Evolutionary conservation across 1,140 invertebrate species (phyloP).

Genomic region (Proales similis): DNA sequence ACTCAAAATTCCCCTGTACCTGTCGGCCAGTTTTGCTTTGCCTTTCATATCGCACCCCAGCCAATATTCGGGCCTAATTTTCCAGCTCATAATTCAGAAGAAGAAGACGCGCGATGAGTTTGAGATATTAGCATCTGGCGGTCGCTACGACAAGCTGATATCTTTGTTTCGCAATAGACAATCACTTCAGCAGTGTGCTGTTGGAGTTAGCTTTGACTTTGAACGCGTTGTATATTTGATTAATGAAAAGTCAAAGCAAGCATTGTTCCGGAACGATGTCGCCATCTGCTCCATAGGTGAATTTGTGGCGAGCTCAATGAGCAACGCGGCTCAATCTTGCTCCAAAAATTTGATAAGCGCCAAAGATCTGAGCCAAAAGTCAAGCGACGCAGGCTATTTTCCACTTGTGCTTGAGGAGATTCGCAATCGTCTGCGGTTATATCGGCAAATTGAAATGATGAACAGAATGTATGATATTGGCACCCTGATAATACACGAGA

Average conservation of each 20-base stretch:
- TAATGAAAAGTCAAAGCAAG: conserved; percentile 3
- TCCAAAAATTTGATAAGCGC: background rate
- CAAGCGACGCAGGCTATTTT: background rate
- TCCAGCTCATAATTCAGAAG: conserved; percentile 5
- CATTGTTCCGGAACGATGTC: background rate
- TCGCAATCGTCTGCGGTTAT: conserved; percentile 2
- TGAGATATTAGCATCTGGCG: conserved; percentile 33
- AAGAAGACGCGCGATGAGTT: conserved; percentile 26
- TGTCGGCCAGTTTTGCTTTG: conserved; percentile 21
- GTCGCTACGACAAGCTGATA: conserved; percentile 21
- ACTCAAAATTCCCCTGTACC: conserved; percentile 1
- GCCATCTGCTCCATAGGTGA: conserved; percentile 27
- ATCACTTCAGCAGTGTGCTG: background rate
- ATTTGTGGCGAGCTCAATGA: background rate
- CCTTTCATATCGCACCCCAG: conserved; percentile 10
- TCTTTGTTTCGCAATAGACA: conserved; percentile 25
- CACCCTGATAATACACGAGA: conserved; percentile 24
- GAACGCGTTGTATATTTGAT: conserved; percentile 23
- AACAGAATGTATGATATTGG: background rate
- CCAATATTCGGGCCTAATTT: conserved; percentile 27
- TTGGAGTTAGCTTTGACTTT: conserved; percentile 31
- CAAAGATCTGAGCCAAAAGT: background rate
- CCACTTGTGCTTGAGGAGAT: conserved; percentile 6
- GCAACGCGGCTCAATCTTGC: background rate
- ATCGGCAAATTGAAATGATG: background rate